phyloP scores from a whole-genome alignment of 2,888 invertebrate genomes.

The Terebella lapidaria region DNA sequence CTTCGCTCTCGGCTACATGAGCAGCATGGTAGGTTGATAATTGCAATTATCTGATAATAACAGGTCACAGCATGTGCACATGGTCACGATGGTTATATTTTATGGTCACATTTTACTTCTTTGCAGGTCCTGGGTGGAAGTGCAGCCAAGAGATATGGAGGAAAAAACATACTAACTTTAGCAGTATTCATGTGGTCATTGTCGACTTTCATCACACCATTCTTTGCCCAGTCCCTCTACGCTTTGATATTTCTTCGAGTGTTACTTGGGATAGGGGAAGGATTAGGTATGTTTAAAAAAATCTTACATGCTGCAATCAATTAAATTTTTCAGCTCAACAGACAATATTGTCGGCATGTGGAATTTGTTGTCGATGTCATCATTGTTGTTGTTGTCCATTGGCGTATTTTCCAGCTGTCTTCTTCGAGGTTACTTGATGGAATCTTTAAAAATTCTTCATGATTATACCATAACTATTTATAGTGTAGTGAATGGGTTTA shows the following conservation, averaged over 20 bases:
- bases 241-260: constrained; percentile 65
- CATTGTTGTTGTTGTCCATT: no score
- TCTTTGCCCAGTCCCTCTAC: constrained; percentile 62
- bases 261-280: constrained; percentile 69
- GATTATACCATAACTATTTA: no score
- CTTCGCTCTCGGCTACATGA: constrained; percentile 72
- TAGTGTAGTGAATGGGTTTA: no score
- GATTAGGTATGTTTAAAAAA: constrained; percentile 61
- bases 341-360: no score
- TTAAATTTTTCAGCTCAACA: no score
- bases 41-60: neutral
- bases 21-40: constrained; percentile 63
- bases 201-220: constrained; percentile 67
- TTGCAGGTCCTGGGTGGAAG: constrained; percentile 63
- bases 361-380: no score
- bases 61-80: neutral
- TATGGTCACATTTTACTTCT: neutral
- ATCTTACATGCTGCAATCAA: no score
- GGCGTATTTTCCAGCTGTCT: no score
- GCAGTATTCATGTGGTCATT: constrained; percentile 71
- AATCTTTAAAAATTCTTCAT: no score
- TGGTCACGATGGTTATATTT: neutral
- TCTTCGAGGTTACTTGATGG: no score
- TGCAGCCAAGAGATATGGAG: constrained; percentile 66
- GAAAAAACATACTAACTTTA: constrained; percentile 64